These are phyloP conservation scores for Psylliodes chrysocephalus DNA, from an alignment of 2,888 invertebrate species.

Conservation along the genomic window DNA sequence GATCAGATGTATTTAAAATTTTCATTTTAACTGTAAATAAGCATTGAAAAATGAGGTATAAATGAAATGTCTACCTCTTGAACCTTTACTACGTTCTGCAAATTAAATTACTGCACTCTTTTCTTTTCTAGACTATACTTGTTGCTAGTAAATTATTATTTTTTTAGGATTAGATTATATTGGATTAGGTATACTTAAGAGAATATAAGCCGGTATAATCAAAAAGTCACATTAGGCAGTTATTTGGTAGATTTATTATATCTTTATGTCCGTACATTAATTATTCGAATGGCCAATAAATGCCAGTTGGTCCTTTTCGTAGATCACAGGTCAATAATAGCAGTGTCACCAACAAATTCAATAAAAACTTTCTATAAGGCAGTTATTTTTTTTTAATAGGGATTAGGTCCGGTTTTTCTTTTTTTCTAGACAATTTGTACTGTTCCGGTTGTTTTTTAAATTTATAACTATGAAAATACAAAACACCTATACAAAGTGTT, in stretches of 20 bases:
- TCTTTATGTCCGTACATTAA: conserved; percentile 6
- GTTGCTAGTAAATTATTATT: conserved; percentile 8
- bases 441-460: too few species aligned
- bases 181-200: not conserved
- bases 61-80: too few species aligned
- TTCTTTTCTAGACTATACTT: too few species aligned
- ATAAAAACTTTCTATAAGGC: conserved; percentile 22
- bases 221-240: conserved; percentile 14
- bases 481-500: too few species aligned
- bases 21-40: too few species aligned
- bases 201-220: conserved; percentile 4
- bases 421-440: too few species aligned
- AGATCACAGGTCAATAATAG: conserved; percentile 14
- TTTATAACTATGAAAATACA: too few species aligned
- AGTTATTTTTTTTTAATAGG: not conserved
- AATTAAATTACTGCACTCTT: too few species aligned
- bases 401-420: too few species aligned
- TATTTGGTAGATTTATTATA: conserved; percentile 9
- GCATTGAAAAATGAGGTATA: too few species aligned
- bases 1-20: too few species aligned
- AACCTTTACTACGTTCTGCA: too few species aligned
- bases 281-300: conserved; percentile 10
- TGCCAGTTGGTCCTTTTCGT: conserved; percentile 1
- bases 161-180: not conserved
- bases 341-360: conserved; percentile 9